Base-by-base conservation (phyloP, 2,888 invertebrate genomes). In the Melanchra persicariae region DNA sequence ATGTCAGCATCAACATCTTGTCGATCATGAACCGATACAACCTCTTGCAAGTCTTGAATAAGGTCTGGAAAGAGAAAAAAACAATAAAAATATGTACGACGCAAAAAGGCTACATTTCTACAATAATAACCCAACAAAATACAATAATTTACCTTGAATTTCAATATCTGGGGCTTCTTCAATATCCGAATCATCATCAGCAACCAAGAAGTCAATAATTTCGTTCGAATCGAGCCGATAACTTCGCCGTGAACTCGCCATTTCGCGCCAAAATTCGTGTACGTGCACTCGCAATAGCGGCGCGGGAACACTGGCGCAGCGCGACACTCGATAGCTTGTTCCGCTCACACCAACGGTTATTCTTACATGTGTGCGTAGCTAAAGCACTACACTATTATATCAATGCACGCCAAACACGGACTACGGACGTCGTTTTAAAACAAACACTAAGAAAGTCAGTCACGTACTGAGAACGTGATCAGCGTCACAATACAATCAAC, bases 201-300 rank as follows among this genome's bases (percentile, higher is more conserved):
- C 60, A 19, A 60, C 17, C 59, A 60, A 60, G 10, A 10, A 60
- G 8, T 60, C 60, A 30, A 60, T 12, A 45, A 60, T 45, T 60
- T 60, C 60, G 7, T 10, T 60, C 59, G 58, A 70, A 64, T 64
- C 58, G 58, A 63, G 64, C 17, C 70, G 49, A 30, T 59, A 58
- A 70, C 70, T 63, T 24, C 70, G 59, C 22, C 69, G 69, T 19
- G 69, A 15, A 55, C 19, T 22, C 22, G 62, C 54, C 70, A 70
- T 70, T 70, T 70, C 70, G 59, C 70, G 70, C 70, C 70, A 70
- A 70, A 70, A 57, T 60, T 17, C 59, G 64, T 51, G 58, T 59
- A 51, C 37, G n/a, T n/a, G 66, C 49, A 51, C 60, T 47, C 22
- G 57, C 57, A 22, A 57, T n/a, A 15, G 34, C 34, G 55, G 55